Percentiles rank a stretch among this genome's conserved stretches.
Evolutionary conservation across 2,113 vertebrate genomes (phyloP).

Genomic region (Chloroceryle aenea): DNA sequence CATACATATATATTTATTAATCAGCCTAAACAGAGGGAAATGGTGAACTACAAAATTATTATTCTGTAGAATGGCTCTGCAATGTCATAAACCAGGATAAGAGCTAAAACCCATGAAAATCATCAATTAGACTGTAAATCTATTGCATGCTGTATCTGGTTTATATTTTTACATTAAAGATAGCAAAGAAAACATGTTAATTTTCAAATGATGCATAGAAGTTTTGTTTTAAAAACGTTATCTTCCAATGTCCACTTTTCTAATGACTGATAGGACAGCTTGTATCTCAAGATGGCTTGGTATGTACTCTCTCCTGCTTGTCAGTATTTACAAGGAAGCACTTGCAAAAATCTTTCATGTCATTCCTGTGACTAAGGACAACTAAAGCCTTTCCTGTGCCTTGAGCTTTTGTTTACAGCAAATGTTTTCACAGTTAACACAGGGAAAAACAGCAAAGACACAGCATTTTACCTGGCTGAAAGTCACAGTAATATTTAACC

Average conservation of each 20-base stretch:
- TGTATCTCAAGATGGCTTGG: background rate
- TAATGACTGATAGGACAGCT: background rate
- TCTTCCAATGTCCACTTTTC: background rate
- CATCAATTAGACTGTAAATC: background rate
- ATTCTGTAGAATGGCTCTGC: background rate
- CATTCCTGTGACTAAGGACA: background rate
- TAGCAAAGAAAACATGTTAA: background rate
- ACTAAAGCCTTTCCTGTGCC: background rate
- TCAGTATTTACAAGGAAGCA: background rate
- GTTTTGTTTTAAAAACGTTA: background rate
- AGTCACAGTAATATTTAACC: background rate
- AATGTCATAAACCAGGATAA: background rate
- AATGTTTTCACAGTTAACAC: background rate
- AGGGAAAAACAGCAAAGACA: background rate
- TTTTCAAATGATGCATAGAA: background rate
- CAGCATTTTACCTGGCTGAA: background rate
- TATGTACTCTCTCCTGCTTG: background rate
- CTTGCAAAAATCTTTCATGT: background rate
- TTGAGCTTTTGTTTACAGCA: background rate
- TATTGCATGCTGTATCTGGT: background rate
- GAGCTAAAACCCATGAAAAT: background rate
- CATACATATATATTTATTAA: background rate
- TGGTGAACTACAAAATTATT: background rate
- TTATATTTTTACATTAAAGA: background rate
- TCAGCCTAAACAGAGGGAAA: background rate